Percentiles rank a stretch among this genome's conserved stretches.
Conservation (phyloP, 2,113 vertebrate species). For the Ciconia boyciana region DNA sequence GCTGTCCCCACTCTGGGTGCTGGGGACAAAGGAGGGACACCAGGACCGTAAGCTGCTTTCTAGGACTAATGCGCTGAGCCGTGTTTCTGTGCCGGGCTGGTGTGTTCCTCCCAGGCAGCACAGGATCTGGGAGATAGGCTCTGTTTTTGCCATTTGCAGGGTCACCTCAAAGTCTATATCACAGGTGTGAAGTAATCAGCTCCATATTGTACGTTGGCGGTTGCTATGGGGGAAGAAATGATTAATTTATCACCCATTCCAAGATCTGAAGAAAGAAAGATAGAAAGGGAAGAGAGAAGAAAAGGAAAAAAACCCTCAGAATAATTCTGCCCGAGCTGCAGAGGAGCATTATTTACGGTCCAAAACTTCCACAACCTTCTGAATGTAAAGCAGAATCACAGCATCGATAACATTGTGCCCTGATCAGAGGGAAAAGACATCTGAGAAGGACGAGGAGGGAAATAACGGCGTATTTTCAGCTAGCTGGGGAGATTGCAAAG, state of each 20-base stretch:
- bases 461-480: background rate
- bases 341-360: slow-evolving; percentile 46
- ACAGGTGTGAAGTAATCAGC: background rate
- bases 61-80: background rate
- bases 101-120: background rate
- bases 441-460: background rate
- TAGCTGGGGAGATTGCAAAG: background rate
- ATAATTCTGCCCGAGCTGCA: background rate
- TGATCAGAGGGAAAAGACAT: background rate
- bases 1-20: background rate
- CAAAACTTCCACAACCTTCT: background rate
- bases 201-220: background rate
- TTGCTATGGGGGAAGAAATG: background rate
- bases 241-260: slow-evolving; percentile 42
- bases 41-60: rapidly evolving
- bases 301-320: background rate
- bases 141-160: background rate
- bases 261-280: slow-evolving; percentile 13
- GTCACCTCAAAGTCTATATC: background rate
- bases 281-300: background rate
- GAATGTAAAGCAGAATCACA: slow-evolving; percentile 44
- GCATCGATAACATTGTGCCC: background rate
- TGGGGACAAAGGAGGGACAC: background rate
- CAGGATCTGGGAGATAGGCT: background rate
- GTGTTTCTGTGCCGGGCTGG: background rate